These are phyloP conservation scores for Acleris laterana DNA, from an alignment of 2,888 invertebrate genomes.

Conservation along the genomic window DNA sequence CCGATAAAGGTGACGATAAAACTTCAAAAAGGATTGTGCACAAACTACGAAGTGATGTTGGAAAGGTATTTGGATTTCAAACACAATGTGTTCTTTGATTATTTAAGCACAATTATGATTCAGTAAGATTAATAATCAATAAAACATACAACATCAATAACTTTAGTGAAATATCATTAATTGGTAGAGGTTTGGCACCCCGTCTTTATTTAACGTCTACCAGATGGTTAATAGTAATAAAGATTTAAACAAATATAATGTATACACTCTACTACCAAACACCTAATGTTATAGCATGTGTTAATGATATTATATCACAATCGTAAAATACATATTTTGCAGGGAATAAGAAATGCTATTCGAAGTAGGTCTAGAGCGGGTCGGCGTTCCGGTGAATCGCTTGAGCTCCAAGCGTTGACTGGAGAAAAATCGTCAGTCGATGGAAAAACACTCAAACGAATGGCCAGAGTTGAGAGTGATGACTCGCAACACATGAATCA, in stretches of 20 bases:
- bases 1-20: slow-evolving; percentile 84
- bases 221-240: too few species aligned
- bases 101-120: too few species aligned
- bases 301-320: not conserved
- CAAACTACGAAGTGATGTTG: slow-evolving; percentile 91
- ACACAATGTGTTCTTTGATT: not conserved
- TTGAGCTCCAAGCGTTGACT: slow-evolving; percentile 83
- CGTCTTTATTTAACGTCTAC: too few species aligned
- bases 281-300: too few species aligned
- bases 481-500: slow-evolving; percentile 82
- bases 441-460: slow-evolving; percentile 86
- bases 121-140: not conserved
- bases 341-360: slow-evolving; percentile 86
- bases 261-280: too few species aligned
- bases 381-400: slow-evolving; percentile 85
- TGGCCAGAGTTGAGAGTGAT: slow-evolving; percentile 90
- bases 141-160: slow-evolving; percentile 16
- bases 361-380: slow-evolving; percentile 83
- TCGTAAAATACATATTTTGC: slow-evolving; percentile 38
- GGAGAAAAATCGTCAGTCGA: slow-evolving; percentile 73
- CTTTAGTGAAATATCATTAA: too few species aligned
- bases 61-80: slow-evolving; percentile 77
- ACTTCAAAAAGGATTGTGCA: slow-evolving; percentile 91
- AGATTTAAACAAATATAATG: too few species aligned
- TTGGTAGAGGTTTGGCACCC: too few species aligned